Conservation (phyloP, 2,797 vertebrate genomes). For the Karalla daura region DNA sequence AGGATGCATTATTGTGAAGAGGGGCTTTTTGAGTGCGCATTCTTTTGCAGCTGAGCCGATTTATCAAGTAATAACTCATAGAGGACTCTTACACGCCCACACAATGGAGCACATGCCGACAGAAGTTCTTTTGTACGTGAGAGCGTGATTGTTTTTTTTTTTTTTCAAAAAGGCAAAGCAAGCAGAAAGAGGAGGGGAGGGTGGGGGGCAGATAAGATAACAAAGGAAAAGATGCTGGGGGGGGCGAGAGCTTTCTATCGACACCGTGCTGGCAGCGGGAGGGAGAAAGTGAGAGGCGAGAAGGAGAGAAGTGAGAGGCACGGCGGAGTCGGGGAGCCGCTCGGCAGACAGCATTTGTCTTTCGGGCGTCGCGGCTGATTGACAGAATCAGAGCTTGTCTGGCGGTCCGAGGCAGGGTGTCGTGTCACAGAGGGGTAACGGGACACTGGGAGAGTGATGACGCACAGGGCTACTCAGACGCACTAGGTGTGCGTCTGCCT, state of each 20-base stretch:
- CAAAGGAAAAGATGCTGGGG: constrained; percentile 17
- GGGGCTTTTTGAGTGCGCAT: no score
- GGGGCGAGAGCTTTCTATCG: constrained; percentile 42
- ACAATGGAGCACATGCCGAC: background rate
- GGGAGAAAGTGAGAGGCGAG: constrained; percentile 21
- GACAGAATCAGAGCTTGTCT: constrained; percentile 76
- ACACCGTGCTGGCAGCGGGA: constrained; percentile 37
- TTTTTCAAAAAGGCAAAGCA: constrained; percentile 10
- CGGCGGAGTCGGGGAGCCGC: constrained; percentile 24
- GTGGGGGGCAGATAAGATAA: constrained; percentile 20
- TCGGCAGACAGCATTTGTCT: constrained; percentile 60
- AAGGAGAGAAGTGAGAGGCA: constrained; percentile 21
- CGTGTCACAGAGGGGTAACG: constrained; percentile 37
- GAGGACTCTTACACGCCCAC: constrained; percentile 6
- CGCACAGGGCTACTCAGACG: constrained; percentile 17
- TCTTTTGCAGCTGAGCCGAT: constrained; percentile 18
- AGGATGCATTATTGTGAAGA: no score
- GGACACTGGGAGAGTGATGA: constrained; percentile 35
- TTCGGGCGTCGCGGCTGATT: constrained; percentile 58
- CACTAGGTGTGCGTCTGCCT: constrained; percentile 9
- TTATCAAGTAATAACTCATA: constrained; percentile 20
- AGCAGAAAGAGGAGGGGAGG: constrained; percentile 23
- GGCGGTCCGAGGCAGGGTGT: constrained; percentile 41
- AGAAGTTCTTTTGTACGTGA: constrained; percentile 7
- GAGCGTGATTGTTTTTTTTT: no score